Percentiles rank a stretch among this genome's conserved stretches.
These are phyloP conservation scores for Ostrea edulis DNA, from an alignment of 1,140 invertebrate species.

Conservation along the genomic window DNA sequence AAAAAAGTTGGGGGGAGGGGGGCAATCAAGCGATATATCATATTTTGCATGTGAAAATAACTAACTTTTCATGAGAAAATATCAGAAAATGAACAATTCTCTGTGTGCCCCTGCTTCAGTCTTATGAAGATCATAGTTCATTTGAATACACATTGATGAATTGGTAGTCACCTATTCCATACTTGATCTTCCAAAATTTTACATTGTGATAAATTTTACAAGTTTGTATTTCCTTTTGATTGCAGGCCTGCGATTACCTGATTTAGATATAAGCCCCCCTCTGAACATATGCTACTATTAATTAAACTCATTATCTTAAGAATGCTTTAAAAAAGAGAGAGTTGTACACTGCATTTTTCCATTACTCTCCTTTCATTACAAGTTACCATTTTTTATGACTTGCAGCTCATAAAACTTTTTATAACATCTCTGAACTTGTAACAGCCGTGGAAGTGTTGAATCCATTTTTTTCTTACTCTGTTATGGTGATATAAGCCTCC, in stretches of 20 bases:
- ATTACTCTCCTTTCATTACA: conserved; percentile 8
- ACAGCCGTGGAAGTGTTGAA: conserved; percentile 12
- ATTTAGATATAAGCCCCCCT: not conserved
- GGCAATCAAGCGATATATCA: too few relatives aligned
- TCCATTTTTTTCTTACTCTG: not conserved
- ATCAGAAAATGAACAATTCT: not conserved
- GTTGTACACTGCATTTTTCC: not conserved
- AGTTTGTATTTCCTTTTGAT: too few relatives aligned
- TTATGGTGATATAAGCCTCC: conserved; percentile 22
- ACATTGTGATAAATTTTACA: too few relatives aligned
- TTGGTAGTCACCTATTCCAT: too few relatives aligned
- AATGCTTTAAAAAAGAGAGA: not conserved
- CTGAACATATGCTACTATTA: not conserved
- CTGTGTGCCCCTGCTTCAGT: too few relatives aligned
- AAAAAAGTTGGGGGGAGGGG: too few relatives aligned
- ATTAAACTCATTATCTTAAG: not conserved
- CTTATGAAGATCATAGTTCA: too few relatives aligned
- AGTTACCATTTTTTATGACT: not conserved
- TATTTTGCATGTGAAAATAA: too few relatives aligned
- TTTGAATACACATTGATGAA: too few relatives aligned
- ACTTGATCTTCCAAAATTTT: too few relatives aligned
- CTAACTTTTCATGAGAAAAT: too few relatives aligned
- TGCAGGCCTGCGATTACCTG: too few relatives aligned
- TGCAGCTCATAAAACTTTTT: not conserved
- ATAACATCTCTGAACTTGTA: conserved; percentile 8